phyloP scores from a whole-genome alignment of 2,888 invertebrate genomes.

The Beris chalybata region DNA sequence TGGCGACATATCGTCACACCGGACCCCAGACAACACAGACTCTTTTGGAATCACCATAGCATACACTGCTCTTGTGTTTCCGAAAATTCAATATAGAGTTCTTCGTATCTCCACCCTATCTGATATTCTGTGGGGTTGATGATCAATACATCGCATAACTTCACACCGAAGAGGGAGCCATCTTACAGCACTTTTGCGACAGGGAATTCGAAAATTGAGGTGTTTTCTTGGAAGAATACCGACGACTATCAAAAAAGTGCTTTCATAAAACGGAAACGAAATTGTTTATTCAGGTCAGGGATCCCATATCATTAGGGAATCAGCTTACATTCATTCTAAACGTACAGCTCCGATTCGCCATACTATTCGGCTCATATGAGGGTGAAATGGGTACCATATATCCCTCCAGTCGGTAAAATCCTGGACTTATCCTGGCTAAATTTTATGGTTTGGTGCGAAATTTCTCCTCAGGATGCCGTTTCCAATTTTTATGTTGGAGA shows the following conservation, averaged over 20 bases:
- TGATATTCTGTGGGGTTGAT: too few relatives aligned
- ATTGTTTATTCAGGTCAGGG: conserved; percentile 39
- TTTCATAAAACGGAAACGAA: conserved; percentile 25
- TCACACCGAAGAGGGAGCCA: neutral
- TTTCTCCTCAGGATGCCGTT: conserved; percentile 1
- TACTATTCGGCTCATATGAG: neutral
- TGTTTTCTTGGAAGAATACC: conserved; percentile 14
- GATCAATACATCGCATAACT: too few relatives aligned
- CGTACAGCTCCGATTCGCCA: conserved; percentile 1
- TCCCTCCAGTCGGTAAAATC: neutral
- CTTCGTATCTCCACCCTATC: neutral
- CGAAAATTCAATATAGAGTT: conserved; percentile 7
- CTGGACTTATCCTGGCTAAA: neutral
- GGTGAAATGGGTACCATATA: neutral
- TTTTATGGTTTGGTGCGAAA: conserved; percentile 27
- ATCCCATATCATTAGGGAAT: conserved; percentile 36
- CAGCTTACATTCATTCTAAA: conserved; percentile 31
- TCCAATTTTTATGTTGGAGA: conserved; percentile 16
- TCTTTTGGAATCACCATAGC: too few relatives aligned
- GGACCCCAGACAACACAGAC: too few relatives aligned
- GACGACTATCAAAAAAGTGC: conserved; percentile 7
- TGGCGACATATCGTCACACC: conserved; percentile 9
- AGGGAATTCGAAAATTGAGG: conserved; percentile 21
- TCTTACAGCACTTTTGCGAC: conserved; percentile 22
- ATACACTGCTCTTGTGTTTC: too few relatives aligned